Evolutionary conservation across 2,113 vertebrate genomes (phyloP).

Genomic region (Okapia johnstoni): DNA sequence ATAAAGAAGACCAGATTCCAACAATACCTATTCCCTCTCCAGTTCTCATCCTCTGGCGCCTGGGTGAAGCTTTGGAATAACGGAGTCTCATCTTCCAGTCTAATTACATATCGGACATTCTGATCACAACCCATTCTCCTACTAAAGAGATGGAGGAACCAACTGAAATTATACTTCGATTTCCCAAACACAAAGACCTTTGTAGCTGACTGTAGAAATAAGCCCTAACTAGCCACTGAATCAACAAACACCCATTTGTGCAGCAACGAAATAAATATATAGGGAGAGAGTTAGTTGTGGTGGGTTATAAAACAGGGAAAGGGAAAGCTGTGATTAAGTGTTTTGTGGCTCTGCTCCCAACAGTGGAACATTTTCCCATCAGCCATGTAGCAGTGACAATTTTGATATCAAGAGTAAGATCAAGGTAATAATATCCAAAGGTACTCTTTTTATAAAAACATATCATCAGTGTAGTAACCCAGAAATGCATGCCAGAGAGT

Average conservation of each 20-base stretch:
- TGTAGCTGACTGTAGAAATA: slow-evolving; percentile 22
- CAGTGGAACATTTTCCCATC: background rate
- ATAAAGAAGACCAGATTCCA: background rate
- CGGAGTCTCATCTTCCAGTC: background rate
- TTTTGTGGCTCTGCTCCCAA: background rate
- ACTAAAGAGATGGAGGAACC: slow-evolving; percentile 13
- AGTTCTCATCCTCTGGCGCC: background rate
- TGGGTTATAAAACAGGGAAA: background rate
- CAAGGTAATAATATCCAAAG: slow-evolving; percentile 12
- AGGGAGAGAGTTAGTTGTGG: background rate
- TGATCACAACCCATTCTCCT: background rate
- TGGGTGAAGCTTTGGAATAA: background rate
- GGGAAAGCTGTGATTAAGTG: slow-evolving; percentile 41
- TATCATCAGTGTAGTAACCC: background rate
- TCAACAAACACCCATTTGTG: slow-evolving; percentile 44
- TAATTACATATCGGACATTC: slow-evolving; percentile 14
- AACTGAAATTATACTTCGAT: slow-evolving; percentile 38
- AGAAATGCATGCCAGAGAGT: background rate
- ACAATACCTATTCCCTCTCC: too few relatives aligned
- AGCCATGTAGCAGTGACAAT: background rate
- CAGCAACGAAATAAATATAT: slow-evolving; percentile 12
- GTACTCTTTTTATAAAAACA: background rate
- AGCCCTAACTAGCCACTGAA: background rate
- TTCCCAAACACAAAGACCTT: slow-evolving; percentile 43
- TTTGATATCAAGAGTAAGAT: slow-evolving; percentile 28